Percentiles rank a stretch among this genome's conserved stretches.
Evolutionary conservation across 2,888 invertebrate species (phyloP).

Genomic region (Nomada ruficornis): DNA sequence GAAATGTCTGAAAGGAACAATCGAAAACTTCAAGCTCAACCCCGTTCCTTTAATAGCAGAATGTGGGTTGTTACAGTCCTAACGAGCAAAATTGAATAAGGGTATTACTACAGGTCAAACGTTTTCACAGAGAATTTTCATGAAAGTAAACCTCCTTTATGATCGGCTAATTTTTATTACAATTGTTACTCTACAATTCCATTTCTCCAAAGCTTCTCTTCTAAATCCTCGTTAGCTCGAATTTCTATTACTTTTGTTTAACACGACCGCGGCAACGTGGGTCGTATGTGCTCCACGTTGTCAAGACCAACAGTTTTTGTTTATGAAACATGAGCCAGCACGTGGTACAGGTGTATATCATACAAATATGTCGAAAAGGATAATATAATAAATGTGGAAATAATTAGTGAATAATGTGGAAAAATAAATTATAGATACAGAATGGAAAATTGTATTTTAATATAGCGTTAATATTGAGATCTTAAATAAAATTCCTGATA

Average conservation of each 20-base stretch:
- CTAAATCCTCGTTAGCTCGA: too few species aligned
- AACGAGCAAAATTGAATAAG: constrained; percentile 31
- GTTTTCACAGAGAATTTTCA: not conserved
- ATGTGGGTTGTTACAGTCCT: constrained; percentile 22
- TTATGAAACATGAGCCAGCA: too few species aligned
- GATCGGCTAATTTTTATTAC: constrained; percentile 4
- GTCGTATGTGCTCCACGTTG: too few species aligned
- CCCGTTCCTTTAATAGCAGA: not conserved
- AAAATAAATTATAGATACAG: not conserved
- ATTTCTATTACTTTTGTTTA: too few species aligned
- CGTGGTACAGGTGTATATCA: too few species aligned
- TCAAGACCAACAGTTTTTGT: too few species aligned
- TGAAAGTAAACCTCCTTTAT: not conserved
- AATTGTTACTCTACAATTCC: not conserved
- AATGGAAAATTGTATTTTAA: not conserved
- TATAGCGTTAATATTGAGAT: not conserved
- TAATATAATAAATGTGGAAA: not conserved
- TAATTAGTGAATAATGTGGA: not conserved
- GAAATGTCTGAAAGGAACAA: constrained; percentile 20
- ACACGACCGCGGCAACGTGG: too few species aligned
- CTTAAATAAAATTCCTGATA: not conserved
- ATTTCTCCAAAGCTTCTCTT: too few species aligned
- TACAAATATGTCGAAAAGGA: too few species aligned
- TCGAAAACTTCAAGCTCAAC: not conserved
- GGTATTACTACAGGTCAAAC: constrained; percentile 13